Percentiles rank a stretch among this genome's conserved stretches.
These are phyloP conservation scores for Thripadectes ignobilis DNA, from an alignment of 2,797 vertebrate species.

Conservation along the genomic window DNA sequence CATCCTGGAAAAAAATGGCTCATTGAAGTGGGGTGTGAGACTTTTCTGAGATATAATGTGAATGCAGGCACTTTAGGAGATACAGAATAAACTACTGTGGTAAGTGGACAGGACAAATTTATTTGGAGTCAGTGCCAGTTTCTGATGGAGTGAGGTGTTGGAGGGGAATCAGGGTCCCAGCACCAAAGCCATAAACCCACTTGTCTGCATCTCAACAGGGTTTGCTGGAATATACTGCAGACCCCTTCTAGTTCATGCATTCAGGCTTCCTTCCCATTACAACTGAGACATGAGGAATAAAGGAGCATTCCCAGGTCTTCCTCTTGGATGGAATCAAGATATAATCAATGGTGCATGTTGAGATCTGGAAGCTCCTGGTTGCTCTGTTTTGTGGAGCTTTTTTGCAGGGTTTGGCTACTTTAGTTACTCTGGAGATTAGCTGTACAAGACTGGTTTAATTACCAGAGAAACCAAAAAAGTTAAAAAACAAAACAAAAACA, in stretches of 20 bases:
- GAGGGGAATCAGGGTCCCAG: not conserved
- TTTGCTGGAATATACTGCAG: not conserved
- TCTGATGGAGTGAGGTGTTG: not conserved
- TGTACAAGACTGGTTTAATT: not conserved
- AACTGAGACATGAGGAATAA: not conserved
- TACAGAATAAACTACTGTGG: not conserved
- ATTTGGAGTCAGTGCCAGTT: not conserved
- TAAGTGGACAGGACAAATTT: not conserved
- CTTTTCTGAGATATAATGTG: not conserved
- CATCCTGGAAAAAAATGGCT: not conserved
- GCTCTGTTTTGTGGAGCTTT: not conserved
- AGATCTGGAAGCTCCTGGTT: not conserved
- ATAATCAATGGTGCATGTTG: not conserved
- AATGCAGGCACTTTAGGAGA: not conserved
- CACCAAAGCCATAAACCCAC: not conserved
- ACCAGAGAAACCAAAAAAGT: not conserved
- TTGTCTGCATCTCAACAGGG: not conserved
- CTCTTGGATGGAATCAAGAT: not conserved
- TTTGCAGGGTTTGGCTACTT: not conserved
- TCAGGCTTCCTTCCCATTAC: not conserved
- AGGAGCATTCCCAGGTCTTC: not conserved
- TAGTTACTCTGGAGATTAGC: not conserved
- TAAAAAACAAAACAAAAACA: not conserved
- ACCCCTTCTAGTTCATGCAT: not conserved
- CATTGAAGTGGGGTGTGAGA: not conserved